Evolutionary conservation across 2,797 vertebrate genomes (phyloP).

Genomic region (Halcyon chelicuti): DNA sequence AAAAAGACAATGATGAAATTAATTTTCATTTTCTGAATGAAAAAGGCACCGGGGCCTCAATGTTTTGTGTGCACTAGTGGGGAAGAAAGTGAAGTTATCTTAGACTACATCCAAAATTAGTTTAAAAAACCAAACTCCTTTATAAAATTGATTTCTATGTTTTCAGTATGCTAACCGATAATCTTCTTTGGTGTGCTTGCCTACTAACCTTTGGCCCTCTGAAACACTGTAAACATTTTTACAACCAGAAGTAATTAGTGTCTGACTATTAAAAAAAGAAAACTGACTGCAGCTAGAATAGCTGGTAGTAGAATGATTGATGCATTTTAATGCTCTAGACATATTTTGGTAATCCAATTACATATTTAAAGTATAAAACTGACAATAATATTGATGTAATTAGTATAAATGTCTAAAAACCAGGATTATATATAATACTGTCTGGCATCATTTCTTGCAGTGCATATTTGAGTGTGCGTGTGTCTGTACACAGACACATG

Average conservation of each 20-base stretch:
- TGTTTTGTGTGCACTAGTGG: neutral
- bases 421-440: neutral
- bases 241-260: neutral
- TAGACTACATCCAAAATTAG: neutral
- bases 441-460: neutral
- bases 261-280: neutral
- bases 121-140: neutral
- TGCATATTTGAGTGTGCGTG: accelerated
- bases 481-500: neutral
- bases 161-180: neutral
- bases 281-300: neutral
- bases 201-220: neutral
- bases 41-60: neutral
- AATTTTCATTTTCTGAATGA: neutral
- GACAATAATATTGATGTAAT: neutral
- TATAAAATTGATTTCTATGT: neutral
- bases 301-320: neutral
- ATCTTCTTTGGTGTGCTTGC: neutral
- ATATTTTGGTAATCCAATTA: slow-evolving; percentile 26
- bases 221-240: neutral
- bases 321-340: neutral
- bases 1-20: neutral
- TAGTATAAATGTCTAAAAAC: neutral
- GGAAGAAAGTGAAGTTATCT: neutral
- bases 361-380: neutral